phyloP scores from a whole-genome alignment of 1,140 invertebrate genomes.

The Spodoptera frugiperda region DNA sequence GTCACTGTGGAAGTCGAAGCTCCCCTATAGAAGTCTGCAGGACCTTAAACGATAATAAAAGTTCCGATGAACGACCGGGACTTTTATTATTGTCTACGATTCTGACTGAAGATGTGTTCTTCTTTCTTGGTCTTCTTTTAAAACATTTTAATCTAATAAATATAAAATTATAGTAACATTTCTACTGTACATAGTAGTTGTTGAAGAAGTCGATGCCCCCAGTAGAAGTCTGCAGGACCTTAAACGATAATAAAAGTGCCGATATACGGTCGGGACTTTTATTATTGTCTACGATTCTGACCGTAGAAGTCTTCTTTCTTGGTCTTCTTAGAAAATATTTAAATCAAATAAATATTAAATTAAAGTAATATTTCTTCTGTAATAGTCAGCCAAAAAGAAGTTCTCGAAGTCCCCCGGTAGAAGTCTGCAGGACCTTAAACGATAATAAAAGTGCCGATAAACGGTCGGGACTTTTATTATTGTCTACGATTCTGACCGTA shows the following conservation, averaged over 20 bases:
- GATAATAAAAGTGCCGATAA: too few relatives aligned
- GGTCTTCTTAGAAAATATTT: too few relatives aligned
- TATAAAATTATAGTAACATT: too few relatives aligned
- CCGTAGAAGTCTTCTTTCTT: neutral
- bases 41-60: constrained; percentile 4
- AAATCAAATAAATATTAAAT: too few relatives aligned
- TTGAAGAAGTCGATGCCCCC: neutral
- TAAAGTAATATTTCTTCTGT: too few relatives aligned
- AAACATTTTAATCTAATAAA: too few relatives aligned
- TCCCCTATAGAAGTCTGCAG: neutral
- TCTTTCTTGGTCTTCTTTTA: neutral
- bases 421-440: too few relatives aligned
- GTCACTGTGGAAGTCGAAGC: too few relatives aligned
- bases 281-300: constrained; percentile 4
- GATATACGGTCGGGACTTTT: neutral
- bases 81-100: constrained; percentile 4
- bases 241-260: neutral
- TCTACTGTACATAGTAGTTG: too few relatives aligned
- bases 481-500: constrained; percentile 2
- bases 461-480: neutral
- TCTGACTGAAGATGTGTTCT: neutral
- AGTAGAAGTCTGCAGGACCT: neutral
- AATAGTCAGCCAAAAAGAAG: too few relatives aligned
- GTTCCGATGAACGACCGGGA: too few relatives aligned
- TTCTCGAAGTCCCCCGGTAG: too few relatives aligned